These are phyloP conservation scores for Acronicta leporina DNA, from an alignment of 2,888 invertebrate species.

Conservation along the genomic window DNA sequence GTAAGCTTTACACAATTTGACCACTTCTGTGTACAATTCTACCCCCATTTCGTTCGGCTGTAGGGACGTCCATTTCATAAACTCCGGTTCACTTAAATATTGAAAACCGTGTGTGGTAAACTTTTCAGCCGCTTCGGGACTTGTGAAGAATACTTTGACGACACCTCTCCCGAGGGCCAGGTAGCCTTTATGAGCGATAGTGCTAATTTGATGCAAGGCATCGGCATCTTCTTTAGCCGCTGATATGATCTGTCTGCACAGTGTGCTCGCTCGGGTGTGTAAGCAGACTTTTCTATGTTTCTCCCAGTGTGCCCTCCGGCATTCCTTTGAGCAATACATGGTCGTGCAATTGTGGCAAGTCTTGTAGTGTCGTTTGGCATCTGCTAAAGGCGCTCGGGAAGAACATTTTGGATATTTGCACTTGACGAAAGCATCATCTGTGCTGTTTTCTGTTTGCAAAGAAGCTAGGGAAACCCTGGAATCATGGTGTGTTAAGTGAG, in stretches of 20 bases:
- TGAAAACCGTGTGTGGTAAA: slow-evolving; percentile 94
- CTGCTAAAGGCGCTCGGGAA: slow-evolving; percentile 91
- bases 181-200: slow-evolving; percentile 95
- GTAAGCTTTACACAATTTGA: slow-evolving; percentile 96
- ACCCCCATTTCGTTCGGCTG: slow-evolving; percentile 96
- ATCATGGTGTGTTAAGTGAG: slow-evolving; percentile 76
- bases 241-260: slow-evolving; percentile 95
- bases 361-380: slow-evolving; percentile 95
- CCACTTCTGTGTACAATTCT: slow-evolving; percentile 94
- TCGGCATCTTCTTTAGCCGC: slow-evolving; percentile 94
- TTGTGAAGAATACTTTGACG: slow-evolving; percentile 96
- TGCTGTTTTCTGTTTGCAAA: slow-evolving; percentile 83
- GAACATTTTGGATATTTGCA: slow-evolving; percentile 95
- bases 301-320: slow-evolving; percentile 97
- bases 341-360: slow-evolving; percentile 98
- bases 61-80: slow-evolving; percentile 95
- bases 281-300: slow-evolving; percentile 97
- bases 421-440: slow-evolving; percentile 89
- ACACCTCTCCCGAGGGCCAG: slow-evolving; percentile 96
- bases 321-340: slow-evolving; percentile 97
- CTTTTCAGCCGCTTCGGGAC: slow-evolving; percentile 95
- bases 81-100: slow-evolving; percentile 94
- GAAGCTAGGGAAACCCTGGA: slow-evolving; percentile 84
- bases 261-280: slow-evolving; percentile 96
- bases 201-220: slow-evolving; percentile 93